Evolutionary conservation across 2,113 vertebrate genomes (phyloP).

Genomic region (Salvelinus alpinus): DNA sequence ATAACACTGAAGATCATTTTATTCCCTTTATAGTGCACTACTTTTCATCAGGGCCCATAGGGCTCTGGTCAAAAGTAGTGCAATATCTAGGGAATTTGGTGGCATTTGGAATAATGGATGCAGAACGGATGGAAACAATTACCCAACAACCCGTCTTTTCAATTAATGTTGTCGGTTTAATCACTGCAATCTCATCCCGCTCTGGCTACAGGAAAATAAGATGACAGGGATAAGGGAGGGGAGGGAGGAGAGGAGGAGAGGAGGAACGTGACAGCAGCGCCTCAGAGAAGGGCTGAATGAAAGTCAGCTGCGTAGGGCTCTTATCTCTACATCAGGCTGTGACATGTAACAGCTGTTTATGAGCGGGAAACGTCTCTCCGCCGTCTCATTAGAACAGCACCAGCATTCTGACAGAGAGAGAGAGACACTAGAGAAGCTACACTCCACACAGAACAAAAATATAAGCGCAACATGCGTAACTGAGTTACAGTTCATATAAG

Average conservation of each 20-base stretch:
- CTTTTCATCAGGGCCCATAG: too few relatives aligned
- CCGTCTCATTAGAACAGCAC: neutral
- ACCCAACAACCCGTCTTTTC: slow-evolving; percentile 50
- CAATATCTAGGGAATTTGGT: too few relatives aligned
- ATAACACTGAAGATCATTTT: slow-evolving; percentile 28
- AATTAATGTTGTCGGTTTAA: slow-evolving; percentile 51
- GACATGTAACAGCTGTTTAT: slow-evolving; percentile 32
- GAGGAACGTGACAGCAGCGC: neutral
- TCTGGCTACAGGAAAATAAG: neutral
- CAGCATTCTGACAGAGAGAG: neutral
- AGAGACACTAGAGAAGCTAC: neutral
- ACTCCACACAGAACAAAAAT: neutral
- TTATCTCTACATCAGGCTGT: slow-evolving; percentile 11
- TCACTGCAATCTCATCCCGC: slow-evolving; percentile 32
- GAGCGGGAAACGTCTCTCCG: neutral
- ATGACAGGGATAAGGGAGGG: neutral
- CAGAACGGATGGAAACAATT: slow-evolving; percentile 40
- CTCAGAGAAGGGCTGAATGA: neutral
- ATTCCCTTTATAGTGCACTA: too few relatives aligned
- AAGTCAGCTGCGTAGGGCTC: neutral
- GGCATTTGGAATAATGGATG: slow-evolving; percentile 33
- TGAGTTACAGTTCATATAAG: too few relatives aligned
- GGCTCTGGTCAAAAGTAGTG: too few relatives aligned
- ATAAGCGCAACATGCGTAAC: neutral
- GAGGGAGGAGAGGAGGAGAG: neutral